Evolutionary conservation across 2,113 vertebrate genomes (phyloP).

Genomic region (Clarias gariepinus): DNA sequence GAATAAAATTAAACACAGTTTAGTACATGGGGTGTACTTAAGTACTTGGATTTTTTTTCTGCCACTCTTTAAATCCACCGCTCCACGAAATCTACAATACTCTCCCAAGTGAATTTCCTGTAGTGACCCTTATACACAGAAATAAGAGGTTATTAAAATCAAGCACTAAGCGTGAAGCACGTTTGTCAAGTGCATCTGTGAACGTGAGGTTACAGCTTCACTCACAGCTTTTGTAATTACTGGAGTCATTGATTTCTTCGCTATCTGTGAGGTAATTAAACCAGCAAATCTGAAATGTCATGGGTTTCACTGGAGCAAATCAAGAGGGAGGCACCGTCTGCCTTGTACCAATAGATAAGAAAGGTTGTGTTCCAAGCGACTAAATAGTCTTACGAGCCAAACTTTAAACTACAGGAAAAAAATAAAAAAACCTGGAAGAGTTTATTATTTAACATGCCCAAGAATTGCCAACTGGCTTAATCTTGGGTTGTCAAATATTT

Average conservation of each 20-base stretch:
- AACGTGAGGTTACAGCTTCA: slow-evolving; percentile 35
- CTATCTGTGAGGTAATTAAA: slow-evolving; percentile 59
- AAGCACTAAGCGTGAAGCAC: slow-evolving; percentile 46
- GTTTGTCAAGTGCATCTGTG: slow-evolving; percentile 34
- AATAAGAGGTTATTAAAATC: slow-evolving; percentile 29
- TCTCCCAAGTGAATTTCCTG: background rate
- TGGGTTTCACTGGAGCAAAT: slow-evolving; percentile 45
- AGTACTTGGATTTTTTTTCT: too few relatives aligned
- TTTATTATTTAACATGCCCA: background rate
- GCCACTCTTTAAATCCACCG: too few relatives aligned
- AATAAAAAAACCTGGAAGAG: background rate
- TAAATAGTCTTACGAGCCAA: background rate
- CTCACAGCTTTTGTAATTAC: slow-evolving; percentile 52
- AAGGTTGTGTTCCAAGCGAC: background rate
- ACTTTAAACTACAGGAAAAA: background rate
- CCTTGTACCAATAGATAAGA: slow-evolving; percentile 20
- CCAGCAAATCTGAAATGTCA: slow-evolving; percentile 52
- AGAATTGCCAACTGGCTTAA: background rate
- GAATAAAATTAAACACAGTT: background rate
- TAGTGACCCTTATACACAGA: slow-evolving; percentile 16
- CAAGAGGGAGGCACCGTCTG: slow-evolving; percentile 44
- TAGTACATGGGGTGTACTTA: background rate
- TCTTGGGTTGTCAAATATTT: background rate
- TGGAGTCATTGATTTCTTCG: slow-evolving; percentile 45
- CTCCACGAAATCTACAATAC: background rate